Conservation (phyloP, 1,140 invertebrate genomes). For the Lineus longissimus region DNA sequence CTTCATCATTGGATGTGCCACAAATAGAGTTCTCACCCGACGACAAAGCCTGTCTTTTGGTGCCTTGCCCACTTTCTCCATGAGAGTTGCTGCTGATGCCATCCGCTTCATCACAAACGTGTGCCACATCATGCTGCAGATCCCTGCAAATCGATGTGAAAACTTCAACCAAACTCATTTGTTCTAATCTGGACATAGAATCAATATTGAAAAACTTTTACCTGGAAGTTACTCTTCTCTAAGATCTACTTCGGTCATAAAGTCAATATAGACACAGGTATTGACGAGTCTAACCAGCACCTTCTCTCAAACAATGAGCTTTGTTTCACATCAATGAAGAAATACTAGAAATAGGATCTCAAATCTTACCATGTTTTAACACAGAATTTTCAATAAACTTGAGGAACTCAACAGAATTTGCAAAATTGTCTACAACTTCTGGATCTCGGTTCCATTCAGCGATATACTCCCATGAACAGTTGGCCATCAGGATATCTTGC, state of each 20-base stretch:
- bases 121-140: slow-evolving; percentile 82
- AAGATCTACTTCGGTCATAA: too few relatives aligned
- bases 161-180: too few relatives aligned
- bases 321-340: not conserved
- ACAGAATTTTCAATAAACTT: slow-evolving; percentile 48
- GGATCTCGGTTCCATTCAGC: slow-evolving; percentile 79
- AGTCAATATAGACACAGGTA: too few relatives aligned
- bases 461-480: slow-evolving; percentile 87
- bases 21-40: slow-evolving; percentile 45
- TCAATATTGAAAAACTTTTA: too few relatives aligned
- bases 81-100: slow-evolving; percentile 69
- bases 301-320: too few relatives aligned
- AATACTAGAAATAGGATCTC: too few relatives aligned
- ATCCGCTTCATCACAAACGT: slow-evolving; percentile 74
- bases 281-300: too few relatives aligned
- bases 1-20: too few relatives aligned
- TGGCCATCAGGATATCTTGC: slow-evolving; percentile 71
- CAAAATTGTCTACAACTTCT: slow-evolving; percentile 47
- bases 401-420: slow-evolving; percentile 42
- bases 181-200: too few relatives aligned
- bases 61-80: slow-evolving; percentile 83
- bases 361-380: slow-evolving; percentile 49
- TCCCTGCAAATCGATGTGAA: slow-evolving; percentile 53
- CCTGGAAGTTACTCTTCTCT: too few relatives aligned
- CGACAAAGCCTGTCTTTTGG: slow-evolving; percentile 73